Base-by-base conservation (phyloP, 2,888 invertebrate genomes). In the Sabatieria punctata region DNA sequence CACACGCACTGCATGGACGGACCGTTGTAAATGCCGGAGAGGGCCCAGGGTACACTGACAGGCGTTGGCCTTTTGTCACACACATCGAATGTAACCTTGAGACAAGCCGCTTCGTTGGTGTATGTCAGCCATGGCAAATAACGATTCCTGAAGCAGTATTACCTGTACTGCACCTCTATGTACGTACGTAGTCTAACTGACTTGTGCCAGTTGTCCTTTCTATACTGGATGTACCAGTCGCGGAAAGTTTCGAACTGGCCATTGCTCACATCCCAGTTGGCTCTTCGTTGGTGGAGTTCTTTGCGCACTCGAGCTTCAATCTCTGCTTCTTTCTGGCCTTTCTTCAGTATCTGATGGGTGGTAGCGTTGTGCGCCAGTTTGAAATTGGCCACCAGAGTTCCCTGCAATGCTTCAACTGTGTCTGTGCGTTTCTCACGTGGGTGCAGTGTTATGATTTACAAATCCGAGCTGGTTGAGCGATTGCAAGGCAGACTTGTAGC, bases 381-480 rank as follows among this genome's bases (percentile, higher is more conserved):
- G 37, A 64, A 59, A 48, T 64, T 63, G 4, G 63, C 63, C 21
- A 63, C 58, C 18, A 63, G 56, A 11, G 61, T 61, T 18, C 63
- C 63, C 63, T 63, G 41, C 26, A 54, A 21, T 43, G 43, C 43
- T 24, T 30, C 25, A 19, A 35, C 25, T 36, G 21, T 41, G 13
- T 23, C 24, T 41, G n/a, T n/a, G n/a, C n/a, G n/a, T n/a, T n/a
- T n/a, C n/a, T n/a, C n/a, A n/a, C n/a, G n/a, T n/a, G n/a, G n/a
- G n/a, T n/a, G 33, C 33, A 33, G 11, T 13, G 33, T 33, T 13
- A 13, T 38, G n/a, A 51, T 58, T 50, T 23, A 63, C 63, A 49
- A 60, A 63, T 52, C 63, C 63, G 35, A 61, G 53, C 55, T 61
- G 61, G 43, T 62, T 61, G 3, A 63, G 49, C 25, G 57, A 53